phyloP scores from a whole-genome alignment of 2,113 vertebrate species.

The Apodemus sylvaticus region DNA sequence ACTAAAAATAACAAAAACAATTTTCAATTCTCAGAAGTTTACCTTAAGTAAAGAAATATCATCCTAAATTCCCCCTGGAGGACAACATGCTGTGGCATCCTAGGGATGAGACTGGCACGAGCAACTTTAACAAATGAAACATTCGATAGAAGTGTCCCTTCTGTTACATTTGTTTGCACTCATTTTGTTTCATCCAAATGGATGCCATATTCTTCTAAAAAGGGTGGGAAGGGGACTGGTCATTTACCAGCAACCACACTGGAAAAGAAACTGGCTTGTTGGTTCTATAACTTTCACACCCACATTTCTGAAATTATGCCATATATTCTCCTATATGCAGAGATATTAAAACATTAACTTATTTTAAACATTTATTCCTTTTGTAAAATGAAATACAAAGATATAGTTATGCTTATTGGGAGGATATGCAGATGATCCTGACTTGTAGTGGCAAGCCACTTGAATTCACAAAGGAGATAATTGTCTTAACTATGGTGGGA shows the following conservation, averaged over 20 bases:
- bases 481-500: background rate
- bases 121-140: background rate
- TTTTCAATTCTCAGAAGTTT: conserved; percentile 30
- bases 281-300: background rate
- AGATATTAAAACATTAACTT: background rate
- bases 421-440: background rate
- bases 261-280: background rate
- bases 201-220: background rate
- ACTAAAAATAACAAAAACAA: conserved; percentile 18
- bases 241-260: background rate
- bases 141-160: background rate
- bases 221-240: background rate
- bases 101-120: background rate
- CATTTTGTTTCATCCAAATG: background rate
- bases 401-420: background rate
- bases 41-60: background rate
- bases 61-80: background rate
- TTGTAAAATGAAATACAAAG: background rate
- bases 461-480: background rate
- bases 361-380: background rate
- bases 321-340: background rate
- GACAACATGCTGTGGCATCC: background rate
- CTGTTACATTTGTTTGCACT: background rate
- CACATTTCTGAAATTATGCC: background rate
- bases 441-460: background rate